Conservation (phyloP, 1,140 invertebrate genomes). For the Leptinotarsa undecemlineata region DNA sequence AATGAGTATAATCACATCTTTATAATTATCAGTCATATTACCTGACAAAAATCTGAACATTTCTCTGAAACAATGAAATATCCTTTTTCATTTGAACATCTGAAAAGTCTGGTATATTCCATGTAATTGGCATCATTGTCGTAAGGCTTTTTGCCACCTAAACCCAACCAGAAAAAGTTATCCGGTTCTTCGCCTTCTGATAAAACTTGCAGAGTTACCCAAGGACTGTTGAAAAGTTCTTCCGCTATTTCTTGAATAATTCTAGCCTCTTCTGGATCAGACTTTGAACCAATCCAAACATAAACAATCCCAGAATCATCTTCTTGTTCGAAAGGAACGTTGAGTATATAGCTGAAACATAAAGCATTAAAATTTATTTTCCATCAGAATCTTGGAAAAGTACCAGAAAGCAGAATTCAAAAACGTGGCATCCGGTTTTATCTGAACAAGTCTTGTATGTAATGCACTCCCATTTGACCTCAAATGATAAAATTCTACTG, state of each 20-base stretch:
- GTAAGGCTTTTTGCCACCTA: conserved; percentile 92
- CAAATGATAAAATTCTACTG: conserved; percentile 92
- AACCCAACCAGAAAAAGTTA: conserved; percentile 97
- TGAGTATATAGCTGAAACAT: conserved; percentile 84
- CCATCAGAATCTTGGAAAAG: conserved; percentile 34
- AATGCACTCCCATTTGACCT: conserved; percentile 94
- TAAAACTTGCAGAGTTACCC: conserved; percentile 84
- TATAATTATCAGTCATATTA: conserved; percentile 51
- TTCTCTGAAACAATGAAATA: conserved; percentile 99
- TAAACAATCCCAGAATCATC: conserved; percentile 93
- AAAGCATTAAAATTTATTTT: background rate
- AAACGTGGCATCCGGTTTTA: conserved; percentile 75
- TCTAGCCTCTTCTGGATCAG: conserved; percentile 84
- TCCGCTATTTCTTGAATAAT: conserved; percentile 92
- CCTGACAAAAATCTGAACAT: conserved; percentile 99
- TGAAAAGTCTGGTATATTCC: conserved; percentile 91
- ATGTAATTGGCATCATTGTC: conserved; percentile 92
- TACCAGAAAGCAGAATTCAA: conserved; percentile 87
- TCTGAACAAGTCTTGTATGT: conserved; percentile 92
- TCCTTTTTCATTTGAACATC: conserved; percentile 99
- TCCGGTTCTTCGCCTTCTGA: conserved; percentile 98
- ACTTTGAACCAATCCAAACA: conserved; percentile 94
- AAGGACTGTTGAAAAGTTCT: conserved; percentile 89
- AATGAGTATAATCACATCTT: too few species aligned
- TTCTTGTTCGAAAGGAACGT: conserved; percentile 92